A percentile compares a stretch with the other conserved stretches of the same genome.
Evolutionary conservation across 1,140 invertebrate species (phyloP).

Genomic region (Phymorhynchus buccinoides): DNA sequence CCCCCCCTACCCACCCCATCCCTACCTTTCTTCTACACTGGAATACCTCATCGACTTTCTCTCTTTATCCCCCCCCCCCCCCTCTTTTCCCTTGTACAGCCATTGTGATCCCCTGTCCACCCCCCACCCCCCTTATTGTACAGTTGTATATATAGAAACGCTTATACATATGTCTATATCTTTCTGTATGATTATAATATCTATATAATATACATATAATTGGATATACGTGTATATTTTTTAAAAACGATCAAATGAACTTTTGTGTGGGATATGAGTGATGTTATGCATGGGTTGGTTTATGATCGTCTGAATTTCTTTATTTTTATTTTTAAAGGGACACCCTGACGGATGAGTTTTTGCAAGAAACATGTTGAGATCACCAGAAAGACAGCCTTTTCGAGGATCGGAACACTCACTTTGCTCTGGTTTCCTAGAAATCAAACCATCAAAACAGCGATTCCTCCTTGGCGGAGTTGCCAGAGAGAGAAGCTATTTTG

Average conservation of each 20-base stretch:
- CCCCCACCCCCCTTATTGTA: background rate
- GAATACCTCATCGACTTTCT: background rate
- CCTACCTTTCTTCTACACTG: background rate
- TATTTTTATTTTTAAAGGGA: too few relatives aligned
- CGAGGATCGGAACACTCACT: too few relatives aligned
- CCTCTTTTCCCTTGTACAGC: background rate
- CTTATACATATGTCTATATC: slow-evolving; percentile 1
- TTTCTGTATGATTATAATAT: background rate
- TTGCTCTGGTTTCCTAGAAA: too few relatives aligned
- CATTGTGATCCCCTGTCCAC: background rate
- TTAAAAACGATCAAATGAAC: background rate
- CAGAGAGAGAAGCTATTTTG: too few relatives aligned
- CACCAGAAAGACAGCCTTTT: too few relatives aligned
- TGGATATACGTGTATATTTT: slow-evolving; percentile 12
- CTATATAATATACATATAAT: slow-evolving; percentile 15
- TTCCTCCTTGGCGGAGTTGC: too few relatives aligned
- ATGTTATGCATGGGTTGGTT: too few relatives aligned
- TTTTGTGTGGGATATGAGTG: background rate
- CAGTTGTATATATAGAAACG: background rate
- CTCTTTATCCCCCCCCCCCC: background rate
- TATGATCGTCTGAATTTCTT: too few relatives aligned
- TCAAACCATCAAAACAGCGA: too few relatives aligned
- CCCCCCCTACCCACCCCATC: too few relatives aligned
- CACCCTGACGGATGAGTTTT: too few relatives aligned
- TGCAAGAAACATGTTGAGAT: too few relatives aligned